These are phyloP conservation scores for Stenolophus ochropezus DNA, from an alignment of 2,888 invertebrate species.

Conservation along the genomic window DNA sequence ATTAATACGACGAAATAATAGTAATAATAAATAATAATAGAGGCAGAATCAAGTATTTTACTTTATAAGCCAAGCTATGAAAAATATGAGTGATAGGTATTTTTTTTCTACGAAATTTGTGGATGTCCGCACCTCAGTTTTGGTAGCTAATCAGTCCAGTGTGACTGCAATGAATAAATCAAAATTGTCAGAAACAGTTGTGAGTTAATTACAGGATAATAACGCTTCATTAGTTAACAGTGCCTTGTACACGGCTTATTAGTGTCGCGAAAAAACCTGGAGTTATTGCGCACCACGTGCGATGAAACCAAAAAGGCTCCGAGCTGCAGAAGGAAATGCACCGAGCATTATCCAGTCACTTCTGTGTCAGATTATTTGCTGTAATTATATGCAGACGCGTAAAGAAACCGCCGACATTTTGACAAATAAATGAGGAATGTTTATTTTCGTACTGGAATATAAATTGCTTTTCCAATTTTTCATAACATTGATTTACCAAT, in stretches of 20 bases:
- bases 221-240: slow-evolving; percentile 55
- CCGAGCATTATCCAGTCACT: slow-evolving; percentile 37
- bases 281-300: slow-evolving; percentile 17
- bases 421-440: slow-evolving; percentile 16
- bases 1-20: too few relatives aligned
- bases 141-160: too few relatives aligned
- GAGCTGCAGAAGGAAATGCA: slow-evolving; percentile 5
- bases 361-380: slow-evolving; percentile 51
- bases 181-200: slow-evolving; percentile 57
- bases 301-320: neutral
- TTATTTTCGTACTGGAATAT: neutral
- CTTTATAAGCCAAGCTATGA: too few relatives aligned
- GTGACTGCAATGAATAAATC: slow-evolving; percentile 50
- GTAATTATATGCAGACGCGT: slow-evolving; percentile 13
- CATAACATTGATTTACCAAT: too few relatives aligned
- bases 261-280: slow-evolving; percentile 39
- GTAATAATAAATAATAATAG: too few relatives aligned
- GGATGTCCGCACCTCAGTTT: too few relatives aligned
- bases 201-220: slow-evolving; percentile 53
- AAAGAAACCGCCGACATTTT: slow-evolving; percentile 25
- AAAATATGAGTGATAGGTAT: too few relatives aligned
- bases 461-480: too few relatives aligned
- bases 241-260: slow-evolving; percentile 29
- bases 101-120: too few relatives aligned
- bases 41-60: too few relatives aligned